Conservation (phyloP, 2,888 invertebrate genomes). For the Acrobeloides nanus region DNA sequence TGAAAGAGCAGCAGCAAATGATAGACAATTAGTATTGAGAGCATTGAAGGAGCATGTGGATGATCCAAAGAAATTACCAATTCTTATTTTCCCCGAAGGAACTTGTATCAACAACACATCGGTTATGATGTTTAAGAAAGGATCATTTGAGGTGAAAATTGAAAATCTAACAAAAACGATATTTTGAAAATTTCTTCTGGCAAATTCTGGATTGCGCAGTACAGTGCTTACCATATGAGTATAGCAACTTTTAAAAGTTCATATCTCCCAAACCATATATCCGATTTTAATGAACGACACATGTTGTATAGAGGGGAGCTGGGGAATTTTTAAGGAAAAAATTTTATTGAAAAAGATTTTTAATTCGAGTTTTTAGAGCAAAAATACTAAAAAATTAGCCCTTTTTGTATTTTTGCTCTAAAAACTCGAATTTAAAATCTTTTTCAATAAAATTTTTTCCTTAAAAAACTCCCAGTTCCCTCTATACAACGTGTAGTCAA, state of each 20-base stretch:
- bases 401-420: too few relatives aligned
- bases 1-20: slow-evolving; percentile 87
- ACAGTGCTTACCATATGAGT: not conserved
- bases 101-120: slow-evolving; percentile 98
- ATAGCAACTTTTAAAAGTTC: too few relatives aligned
- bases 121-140: slow-evolving; percentile 99
- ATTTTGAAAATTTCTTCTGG: too few relatives aligned
- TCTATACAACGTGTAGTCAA: too few relatives aligned
- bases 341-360: too few relatives aligned
- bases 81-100: slow-evolving; percentile 96
- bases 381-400: too few relatives aligned
- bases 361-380: too few relatives aligned
- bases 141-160: slow-evolving; percentile 88
- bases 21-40: slow-evolving; percentile 77
- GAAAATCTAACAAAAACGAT: too few relatives aligned
- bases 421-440: too few relatives aligned
- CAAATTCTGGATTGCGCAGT: not conserved
- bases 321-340: not conserved
- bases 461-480: too few relatives aligned
- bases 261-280: too few relatives aligned
- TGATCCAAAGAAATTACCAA: slow-evolving; percentile 84
- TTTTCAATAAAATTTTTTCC: too few relatives aligned
- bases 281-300: not conserved
- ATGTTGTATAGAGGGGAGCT: not conserved
- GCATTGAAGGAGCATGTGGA: slow-evolving; percentile 70